Evolutionary conservation across 2,888 invertebrate genomes (phyloP).

Genomic region (Meloe dianella): DNA sequence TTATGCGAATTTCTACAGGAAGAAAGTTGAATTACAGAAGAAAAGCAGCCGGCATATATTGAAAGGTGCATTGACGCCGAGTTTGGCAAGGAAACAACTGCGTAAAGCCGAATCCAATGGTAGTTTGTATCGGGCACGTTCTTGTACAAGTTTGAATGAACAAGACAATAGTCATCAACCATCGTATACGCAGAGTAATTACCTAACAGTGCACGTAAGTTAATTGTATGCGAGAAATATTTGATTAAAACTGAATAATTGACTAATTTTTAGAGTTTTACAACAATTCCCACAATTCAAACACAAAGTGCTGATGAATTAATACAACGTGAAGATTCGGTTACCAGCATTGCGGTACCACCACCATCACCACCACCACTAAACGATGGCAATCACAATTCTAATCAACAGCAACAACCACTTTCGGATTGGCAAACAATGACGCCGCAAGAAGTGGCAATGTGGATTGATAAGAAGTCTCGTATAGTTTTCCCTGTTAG

Average conservation of each 20-base stretch:
- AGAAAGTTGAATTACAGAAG: slow-evolving; percentile 50
- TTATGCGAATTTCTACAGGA: slow-evolving; percentile 37
- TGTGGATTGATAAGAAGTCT: slow-evolving; percentile 84
- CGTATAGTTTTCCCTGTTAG: slow-evolving; percentile 78
- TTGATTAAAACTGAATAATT: slow-evolving; percentile 47
- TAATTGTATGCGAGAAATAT: no score
- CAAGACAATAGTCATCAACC: slow-evolving; percentile 58
- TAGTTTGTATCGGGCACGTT: slow-evolving; percentile 71
- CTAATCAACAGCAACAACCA: slow-evolving; percentile 15
- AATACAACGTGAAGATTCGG: slow-evolving; percentile 46
- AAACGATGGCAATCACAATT: neutral
- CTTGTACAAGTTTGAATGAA: slow-evolving; percentile 73
- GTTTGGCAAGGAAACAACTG: slow-evolving; percentile 74
- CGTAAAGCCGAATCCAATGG: slow-evolving; percentile 68
- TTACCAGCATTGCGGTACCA: slow-evolving; percentile 47
- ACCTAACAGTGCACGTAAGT: slow-evolving; percentile 76
- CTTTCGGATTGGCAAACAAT: slow-evolving; percentile 74
- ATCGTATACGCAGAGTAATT: slow-evolving; percentile 70
- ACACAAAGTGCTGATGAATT: slow-evolving; percentile 72
- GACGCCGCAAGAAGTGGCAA: slow-evolving; percentile 87
- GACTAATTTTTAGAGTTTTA: slow-evolving; percentile 62
- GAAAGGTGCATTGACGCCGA: slow-evolving; percentile 82
- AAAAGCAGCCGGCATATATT: slow-evolving; percentile 77
- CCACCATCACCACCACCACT: slow-evolving; percentile 50
- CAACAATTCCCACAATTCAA: slow-evolving; percentile 71